Evolutionary conservation across 1,140 invertebrate species (phyloP).

Genomic region (Microplitis mediator): DNA sequence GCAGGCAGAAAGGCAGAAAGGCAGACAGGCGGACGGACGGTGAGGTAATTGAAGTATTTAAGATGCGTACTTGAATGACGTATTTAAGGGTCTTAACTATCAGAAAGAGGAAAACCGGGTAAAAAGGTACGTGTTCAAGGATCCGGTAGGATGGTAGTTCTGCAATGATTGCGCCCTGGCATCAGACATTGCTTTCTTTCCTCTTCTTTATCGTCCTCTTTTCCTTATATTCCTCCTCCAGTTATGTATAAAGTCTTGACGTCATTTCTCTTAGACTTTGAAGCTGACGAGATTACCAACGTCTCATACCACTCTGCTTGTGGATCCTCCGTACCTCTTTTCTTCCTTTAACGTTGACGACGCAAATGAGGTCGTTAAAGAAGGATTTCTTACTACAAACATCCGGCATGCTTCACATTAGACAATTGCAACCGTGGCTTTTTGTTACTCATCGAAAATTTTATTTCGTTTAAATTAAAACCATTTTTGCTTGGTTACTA

Average conservation of each 20-base stretch:
- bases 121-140: background rate
- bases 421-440: background rate
- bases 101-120: background rate
- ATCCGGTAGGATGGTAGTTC: background rate
- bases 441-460: too few species aligned
- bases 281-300: constrained; percentile 31
- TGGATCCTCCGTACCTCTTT: constrained; percentile 29
- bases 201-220: constrained; percentile 7
- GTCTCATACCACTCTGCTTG: background rate
- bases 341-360: constrained; percentile 42
- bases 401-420: constrained; percentile 17
- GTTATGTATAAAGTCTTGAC: background rate
- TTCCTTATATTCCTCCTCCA: background rate
- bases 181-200: constrained; percentile 1
- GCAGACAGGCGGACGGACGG: background rate
- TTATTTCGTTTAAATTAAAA: too few species aligned
- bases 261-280: constrained; percentile 24
- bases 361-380: constrained; percentile 54
- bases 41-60: background rate
- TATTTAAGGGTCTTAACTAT: background rate
- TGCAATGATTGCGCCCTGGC: constrained; percentile 1
- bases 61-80: background rate
- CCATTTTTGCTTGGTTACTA: too few species aligned
- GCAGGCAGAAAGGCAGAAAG: background rate
- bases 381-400: constrained; percentile 40